phyloP scores from a whole-genome alignment of 2,888 invertebrate genomes.

The Melieria picta region DNA sequence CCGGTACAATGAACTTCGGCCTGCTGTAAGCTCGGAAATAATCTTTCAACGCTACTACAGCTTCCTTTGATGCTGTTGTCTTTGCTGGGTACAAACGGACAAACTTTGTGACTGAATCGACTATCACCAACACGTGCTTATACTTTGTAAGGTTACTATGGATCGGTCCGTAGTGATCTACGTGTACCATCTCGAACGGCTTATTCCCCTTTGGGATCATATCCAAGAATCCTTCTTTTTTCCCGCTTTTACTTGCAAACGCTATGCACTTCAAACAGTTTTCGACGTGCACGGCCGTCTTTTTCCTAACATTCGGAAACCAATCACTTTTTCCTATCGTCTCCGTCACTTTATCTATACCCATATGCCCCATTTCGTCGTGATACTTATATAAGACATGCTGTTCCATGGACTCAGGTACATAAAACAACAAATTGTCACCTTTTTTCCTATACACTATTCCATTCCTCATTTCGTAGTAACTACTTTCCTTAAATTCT shows the following conservation, averaged over 20 bases:
- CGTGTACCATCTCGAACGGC: constrained; percentile 33
- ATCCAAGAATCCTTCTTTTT: constrained; percentile 28
- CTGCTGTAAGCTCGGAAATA: constrained; percentile 8
- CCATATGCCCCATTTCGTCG: constrained; percentile 36
- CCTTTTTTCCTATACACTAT: constrained; percentile 21
- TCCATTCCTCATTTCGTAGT: constrained; percentile 38
- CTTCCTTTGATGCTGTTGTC: constrained; percentile 7
- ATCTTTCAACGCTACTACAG: neutral
- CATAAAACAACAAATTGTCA: constrained; percentile 15
- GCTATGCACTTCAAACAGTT: constrained; percentile 37
- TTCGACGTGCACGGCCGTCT: constrained; percentile 7
- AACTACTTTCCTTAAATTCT: constrained; percentile 8
- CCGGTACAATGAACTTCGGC: neutral
- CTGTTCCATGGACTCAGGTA: constrained; percentile 24
- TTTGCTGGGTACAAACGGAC: constrained; percentile 14
- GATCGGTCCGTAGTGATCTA: constrained; percentile 43
- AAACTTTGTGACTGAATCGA: constrained; percentile 38
- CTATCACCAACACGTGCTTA: constrained; percentile 36
- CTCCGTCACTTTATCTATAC: constrained; percentile 31
- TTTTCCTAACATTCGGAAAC: constrained; percentile 24
- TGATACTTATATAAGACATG: constrained; percentile 40
- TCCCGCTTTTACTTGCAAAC: constrained; percentile 26
- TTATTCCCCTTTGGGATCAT: constrained; percentile 29
- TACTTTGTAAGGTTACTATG: neutral
- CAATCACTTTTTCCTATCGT: constrained; percentile 26